Evolutionary conservation across 2,888 invertebrate genomes (phyloP).

Genomic region (Pristionchus exspectatus): DNA sequence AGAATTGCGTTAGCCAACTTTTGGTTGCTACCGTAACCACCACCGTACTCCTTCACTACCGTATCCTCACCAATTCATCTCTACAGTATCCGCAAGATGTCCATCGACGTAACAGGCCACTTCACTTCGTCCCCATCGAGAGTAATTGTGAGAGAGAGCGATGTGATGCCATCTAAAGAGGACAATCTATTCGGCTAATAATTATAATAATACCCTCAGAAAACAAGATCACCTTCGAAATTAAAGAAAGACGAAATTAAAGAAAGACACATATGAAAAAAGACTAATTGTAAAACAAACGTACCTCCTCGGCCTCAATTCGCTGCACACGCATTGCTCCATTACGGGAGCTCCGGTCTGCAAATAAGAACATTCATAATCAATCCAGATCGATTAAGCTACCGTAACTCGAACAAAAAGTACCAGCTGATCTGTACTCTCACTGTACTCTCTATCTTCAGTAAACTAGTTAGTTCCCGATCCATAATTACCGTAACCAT

Average conservation of each 20-base stretch:
- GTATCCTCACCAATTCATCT: constrained; percentile 92
- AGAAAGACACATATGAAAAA: too few species aligned
- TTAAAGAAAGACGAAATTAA: too few species aligned
- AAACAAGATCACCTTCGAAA: too few species aligned
- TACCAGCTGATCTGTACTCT: background rate
- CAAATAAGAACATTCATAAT: background rate
- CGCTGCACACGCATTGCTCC: constrained; percentile 43
- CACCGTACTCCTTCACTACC: too few species aligned
- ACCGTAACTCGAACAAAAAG: background rate
- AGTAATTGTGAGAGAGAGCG: constrained; percentile 98
- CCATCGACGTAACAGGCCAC: constrained; percentile 99
- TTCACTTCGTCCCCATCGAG: constrained; percentile 99
- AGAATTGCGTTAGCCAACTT: too few species aligned
- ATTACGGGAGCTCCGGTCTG: constrained; percentile 15
- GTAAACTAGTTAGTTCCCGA: background rate
- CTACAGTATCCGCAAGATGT: constrained; percentile 96
- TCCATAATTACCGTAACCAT: background rate
- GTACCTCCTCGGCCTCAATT: constrained; percentile 12
- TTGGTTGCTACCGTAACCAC: constrained; percentile 80
- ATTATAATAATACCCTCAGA: too few species aligned
- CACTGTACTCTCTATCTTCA: background rate
- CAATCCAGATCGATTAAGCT: background rate
- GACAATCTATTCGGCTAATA: too few species aligned
- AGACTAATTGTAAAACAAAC: too few species aligned
- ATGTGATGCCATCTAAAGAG: constrained; percentile 96